Evolutionary conservation across 2,797 vertebrate species (phyloP).

Genomic region (Otolemur crassicaudatus): DNA sequence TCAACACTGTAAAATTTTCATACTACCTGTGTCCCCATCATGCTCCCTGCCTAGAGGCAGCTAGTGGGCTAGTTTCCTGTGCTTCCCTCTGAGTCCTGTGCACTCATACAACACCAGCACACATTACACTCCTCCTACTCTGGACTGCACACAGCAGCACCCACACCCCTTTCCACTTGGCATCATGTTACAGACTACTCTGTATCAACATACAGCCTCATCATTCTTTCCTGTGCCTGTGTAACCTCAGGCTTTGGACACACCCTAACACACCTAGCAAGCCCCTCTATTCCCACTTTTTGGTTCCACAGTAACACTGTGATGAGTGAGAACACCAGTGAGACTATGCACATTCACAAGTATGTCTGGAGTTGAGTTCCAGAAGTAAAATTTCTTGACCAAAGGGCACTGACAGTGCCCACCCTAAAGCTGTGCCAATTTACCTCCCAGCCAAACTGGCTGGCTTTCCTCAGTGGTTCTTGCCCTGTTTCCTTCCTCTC

Average conservation of each 20-base stretch:
- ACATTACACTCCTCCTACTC: too few species aligned
- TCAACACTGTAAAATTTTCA: not conserved
- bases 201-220: not conserved
- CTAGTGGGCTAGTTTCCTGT: not conserved
- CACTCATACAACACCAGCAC: not conserved
- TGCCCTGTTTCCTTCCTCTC: not conserved
- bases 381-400: not conserved
- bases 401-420: too few species aligned
- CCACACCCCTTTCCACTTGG: accelerated
- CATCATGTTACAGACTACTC: not conserved
- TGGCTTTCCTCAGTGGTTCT: not conserved
- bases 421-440: not conserved
- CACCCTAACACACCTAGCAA: not conserved
- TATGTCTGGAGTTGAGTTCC: too few species aligned
- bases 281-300: not conserved
- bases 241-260: too few species aligned
- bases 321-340: accelerated
- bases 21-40: not conserved
- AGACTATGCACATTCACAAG: not conserved
- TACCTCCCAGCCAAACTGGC: not conserved
- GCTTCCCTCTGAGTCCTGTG: not conserved
- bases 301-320: not conserved
- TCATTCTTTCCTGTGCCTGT: not conserved
- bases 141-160: not conserved
- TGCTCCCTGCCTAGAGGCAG: not conserved